Base-by-base conservation (phyloP, 2,797 vertebrate species). In the Chromobotia macracanthus region DNA sequence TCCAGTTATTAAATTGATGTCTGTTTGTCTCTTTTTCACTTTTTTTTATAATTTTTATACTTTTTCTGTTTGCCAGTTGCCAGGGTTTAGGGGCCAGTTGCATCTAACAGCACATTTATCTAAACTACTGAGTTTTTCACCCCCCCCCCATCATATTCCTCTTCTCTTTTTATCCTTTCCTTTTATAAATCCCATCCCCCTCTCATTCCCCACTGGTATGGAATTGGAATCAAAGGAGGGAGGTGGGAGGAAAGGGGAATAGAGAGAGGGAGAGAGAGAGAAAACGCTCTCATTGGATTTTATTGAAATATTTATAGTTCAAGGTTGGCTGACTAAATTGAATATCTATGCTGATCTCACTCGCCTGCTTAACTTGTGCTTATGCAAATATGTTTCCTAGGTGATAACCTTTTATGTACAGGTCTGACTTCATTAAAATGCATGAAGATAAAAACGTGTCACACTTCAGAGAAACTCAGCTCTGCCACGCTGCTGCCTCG, bases 261-360 rank as follows among this genome's bases (percentile, higher is more conserved):
- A 66, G 58, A 51, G n/a, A 92, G 92, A 92, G 89, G 92, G 19
- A 73, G 63, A 58, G 19, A 73, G 63, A 58, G 51, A 50, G 81
- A 79, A 72, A 19, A 67, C 93, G 91, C 95, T 93, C 95, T 98
- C 96, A 93, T 95, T 95, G 96, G 96, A 95, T 98, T 98, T 97
- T 97, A 96, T 96, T 99, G 95, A 99, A 98, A 98, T 99, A 99
- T 99, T 98, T 98, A 99, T 99, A 97, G 96, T 96, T 99, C 96
- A 97, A 95, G 96, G 96, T 97, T 98, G 97, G 98, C 95, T 98
- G 97, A 96, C 95, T 98, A 99, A 99, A 99, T 99, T 99, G 97
- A 99, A 99, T 98, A 98, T 98, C 97, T 96, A 93, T 96, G 95
- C 96, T 95, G 95, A 98, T 98, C 96, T 98, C 94, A 93, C 96